Conservation (phyloP, 2,797 vertebrate species). For the Pygocentrus nattereri region DNA sequence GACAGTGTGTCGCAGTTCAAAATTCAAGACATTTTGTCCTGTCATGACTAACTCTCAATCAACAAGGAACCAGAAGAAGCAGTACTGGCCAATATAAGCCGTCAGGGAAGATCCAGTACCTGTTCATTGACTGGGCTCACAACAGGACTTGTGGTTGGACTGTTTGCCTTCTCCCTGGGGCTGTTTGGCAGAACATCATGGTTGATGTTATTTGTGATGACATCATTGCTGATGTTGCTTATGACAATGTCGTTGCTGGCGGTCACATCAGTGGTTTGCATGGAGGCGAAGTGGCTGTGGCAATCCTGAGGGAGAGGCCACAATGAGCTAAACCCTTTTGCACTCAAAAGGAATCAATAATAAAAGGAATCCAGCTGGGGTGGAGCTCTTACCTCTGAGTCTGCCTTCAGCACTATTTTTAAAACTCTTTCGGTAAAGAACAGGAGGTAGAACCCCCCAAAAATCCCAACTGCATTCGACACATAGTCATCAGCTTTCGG, state of each 20-base stretch:
- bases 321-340: background rate
- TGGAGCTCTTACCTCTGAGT: slow-evolving; percentile 76
- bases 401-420: slow-evolving; percentile 83
- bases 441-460: slow-evolving; percentile 87
- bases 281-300: slow-evolving; percentile 55
- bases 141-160: background rate
- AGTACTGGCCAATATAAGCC: background rate
- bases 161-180: slow-evolving; percentile 43
- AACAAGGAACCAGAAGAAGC: background rate
- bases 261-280: slow-evolving; percentile 39
- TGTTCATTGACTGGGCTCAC: slow-evolving; percentile 36
- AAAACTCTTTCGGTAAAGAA: slow-evolving; percentile 85
- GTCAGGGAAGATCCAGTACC: slow-evolving; percentile 27
- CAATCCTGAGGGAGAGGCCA: slow-evolving; percentile 39
- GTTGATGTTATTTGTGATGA: slow-evolving; percentile 24
- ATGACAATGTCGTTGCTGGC: slow-evolving; percentile 58
- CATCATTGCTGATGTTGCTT: slow-evolving; percentile 42
- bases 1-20: background rate
- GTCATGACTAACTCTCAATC: background rate
- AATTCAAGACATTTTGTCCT: background rate
- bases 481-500: slow-evolving; percentile 83
- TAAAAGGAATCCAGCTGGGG: background rate
- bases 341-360: background rate
- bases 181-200: slow-evolving; percentile 29
- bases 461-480: slow-evolving; percentile 82